Evolutionary conservation across 2,113 vertebrate genomes (phyloP).

Genomic region (Connochaetes taurinus): DNA sequence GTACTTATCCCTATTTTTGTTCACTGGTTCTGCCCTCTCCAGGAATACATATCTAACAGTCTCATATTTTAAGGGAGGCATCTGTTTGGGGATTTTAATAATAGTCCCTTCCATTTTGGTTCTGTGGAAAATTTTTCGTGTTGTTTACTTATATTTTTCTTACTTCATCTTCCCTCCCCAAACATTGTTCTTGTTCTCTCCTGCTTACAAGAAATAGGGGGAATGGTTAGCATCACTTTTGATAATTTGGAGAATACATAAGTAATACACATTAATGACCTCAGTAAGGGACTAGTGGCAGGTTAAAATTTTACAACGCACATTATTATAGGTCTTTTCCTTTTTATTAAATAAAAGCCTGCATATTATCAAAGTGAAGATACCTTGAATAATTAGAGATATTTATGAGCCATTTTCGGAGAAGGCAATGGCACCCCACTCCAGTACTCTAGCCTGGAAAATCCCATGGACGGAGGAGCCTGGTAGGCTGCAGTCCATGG

Average conservation of each 20-base stretch:
- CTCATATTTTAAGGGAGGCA: not conserved
- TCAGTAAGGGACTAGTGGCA: not conserved
- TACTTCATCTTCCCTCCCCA: accelerated
- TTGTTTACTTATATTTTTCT: not conserved
- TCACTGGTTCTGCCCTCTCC: not conserved
- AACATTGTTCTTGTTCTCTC: not conserved
- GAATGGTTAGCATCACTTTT: not conserved
- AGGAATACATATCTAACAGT: not conserved
- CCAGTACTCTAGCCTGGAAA: no score
- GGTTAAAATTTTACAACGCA: not conserved
- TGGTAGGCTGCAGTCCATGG: no score
- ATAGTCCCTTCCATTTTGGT: not conserved
- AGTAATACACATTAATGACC: not conserved
- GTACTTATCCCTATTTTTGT: not conserved
- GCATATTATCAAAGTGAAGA: not conserved
- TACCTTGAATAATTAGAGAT: not conserved
- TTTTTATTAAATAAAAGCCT: not conserved
- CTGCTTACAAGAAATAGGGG: not conserved
- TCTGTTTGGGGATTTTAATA: not conserved
- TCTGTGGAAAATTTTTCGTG: not conserved
- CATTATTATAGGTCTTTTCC: not conserved
- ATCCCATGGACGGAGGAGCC: no score
- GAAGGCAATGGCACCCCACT: no score
- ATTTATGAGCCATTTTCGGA: not conserved
- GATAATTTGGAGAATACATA: not conserved